Conservation (phyloP, 2,113 vertebrate genomes). For the Carlito syrichta region DNA sequence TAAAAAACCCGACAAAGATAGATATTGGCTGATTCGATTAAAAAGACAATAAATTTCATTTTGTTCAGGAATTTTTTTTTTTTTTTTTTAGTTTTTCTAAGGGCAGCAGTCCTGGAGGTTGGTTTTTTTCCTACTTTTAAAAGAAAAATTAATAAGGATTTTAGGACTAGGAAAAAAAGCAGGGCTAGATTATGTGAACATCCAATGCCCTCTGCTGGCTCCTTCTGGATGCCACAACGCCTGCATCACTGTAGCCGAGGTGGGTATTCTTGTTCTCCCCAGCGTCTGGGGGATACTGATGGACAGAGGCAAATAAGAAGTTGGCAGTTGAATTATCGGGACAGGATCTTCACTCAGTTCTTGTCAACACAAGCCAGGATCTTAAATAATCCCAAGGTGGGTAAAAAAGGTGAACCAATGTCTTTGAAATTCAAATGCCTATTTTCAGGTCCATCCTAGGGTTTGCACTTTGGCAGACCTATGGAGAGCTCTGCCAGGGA, state of each 20-base stretch:
- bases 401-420: neutral
- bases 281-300: neutral
- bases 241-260: neutral
- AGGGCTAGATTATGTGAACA: constrained; percentile 46
- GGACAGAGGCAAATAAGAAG: neutral
- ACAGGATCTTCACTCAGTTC: neutral
- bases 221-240: neutral
- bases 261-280: rapidly evolving
- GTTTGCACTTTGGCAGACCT: neutral
- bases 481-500: neutral
- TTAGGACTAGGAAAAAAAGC: neutral
- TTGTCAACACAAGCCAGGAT: neutral
- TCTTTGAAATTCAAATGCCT: neutral
- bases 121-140: neutral
- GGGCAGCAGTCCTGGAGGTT: neutral
- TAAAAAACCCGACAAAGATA: no score
- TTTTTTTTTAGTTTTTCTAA: neutral
- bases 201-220: constrained; percentile 78
- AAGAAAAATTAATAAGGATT: neutral
- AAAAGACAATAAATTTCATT: constrained; percentile 30
- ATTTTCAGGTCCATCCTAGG: neutral
- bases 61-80: neutral
- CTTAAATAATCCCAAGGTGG: neutral
- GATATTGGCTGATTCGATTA: neutral
- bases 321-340: neutral